Evolutionary conservation across 2,113 vertebrate species (phyloP), one percentile per base, ranked within the genome.

Genomic region (Hyperopisus bebe): DNA sequence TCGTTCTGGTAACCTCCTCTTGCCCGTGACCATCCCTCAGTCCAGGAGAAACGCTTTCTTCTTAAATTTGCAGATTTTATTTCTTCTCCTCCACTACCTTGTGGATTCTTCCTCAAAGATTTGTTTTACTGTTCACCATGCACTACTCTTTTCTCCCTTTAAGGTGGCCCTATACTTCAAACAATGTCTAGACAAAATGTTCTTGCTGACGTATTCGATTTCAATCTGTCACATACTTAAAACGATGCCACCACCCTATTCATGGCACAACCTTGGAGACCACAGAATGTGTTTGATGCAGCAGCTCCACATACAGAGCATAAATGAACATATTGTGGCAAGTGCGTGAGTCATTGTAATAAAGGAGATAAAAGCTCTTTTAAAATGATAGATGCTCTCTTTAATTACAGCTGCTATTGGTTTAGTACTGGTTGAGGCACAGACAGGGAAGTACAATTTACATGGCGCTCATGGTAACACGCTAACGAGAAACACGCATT

Each of bases 1-100:
- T 99, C 98, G n/a, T 99, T 99, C 96, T 99, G 98, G 98, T 99
- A 95, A 35, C n/a, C 27, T 21, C 74, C 74, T 19, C 31, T 3
- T 0, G 11, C 44, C 10, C 27, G 11, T 50, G 1, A 47, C 4
- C 5, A 5, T 84, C 44, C 24, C 42, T 6, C 21, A n/a, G 48
- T 48, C 9, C 47, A n/a, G 46, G 46, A 7, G 53, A 51, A 50
- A 47, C 21, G 48, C 27, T 31, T 83, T 47, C 44, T 44, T 17
- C 80, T 80, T 80, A 70, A 13, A 70, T 70, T 1, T 31, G 9
- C 62, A 66, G 62, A 66, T 27, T n/a, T 27, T n/a, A 24, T 27
- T 27, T 66, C 62, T 66, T 27, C n/a, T 31, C 62, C 62, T 70
- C 58, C 58, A 27, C 58, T n/a, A 27, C 27, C 58, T 66, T 66